These are phyloP conservation scores for Platycercus adscitus DNA, from an alignment of 2,113 vertebrate species.

Conservation along the genomic window DNA sequence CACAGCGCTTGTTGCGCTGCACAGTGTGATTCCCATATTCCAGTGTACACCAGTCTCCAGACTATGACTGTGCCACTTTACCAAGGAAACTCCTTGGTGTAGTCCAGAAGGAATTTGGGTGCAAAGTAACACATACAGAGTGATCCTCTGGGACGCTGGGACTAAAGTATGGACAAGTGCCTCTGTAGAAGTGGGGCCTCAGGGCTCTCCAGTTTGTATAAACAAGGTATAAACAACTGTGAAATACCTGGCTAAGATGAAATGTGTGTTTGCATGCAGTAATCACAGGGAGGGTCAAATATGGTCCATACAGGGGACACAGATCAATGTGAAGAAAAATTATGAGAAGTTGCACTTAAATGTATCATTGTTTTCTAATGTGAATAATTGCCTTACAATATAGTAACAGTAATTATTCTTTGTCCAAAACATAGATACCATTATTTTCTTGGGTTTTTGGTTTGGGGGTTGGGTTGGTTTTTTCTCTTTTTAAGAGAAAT, in stretches of 20 bases:
- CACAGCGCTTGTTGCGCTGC: fast-evolving
- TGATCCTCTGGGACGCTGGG: not conserved
- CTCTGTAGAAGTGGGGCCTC: not conserved
- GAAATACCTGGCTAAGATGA: not conserved
- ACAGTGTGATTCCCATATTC: not conserved
- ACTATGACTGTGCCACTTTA: not conserved
- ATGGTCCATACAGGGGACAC: not conserved
- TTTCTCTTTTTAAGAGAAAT: not conserved
- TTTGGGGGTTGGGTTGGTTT: not conserved
- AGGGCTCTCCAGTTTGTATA: not conserved
- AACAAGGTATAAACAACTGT: not conserved
- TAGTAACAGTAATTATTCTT: not conserved
- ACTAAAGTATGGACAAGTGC: not conserved
- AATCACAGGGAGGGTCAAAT: not conserved
- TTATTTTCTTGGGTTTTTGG: not conserved
- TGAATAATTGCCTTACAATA: not conserved
- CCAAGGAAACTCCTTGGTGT: not conserved
- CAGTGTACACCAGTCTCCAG: not conserved
- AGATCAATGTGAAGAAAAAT: not conserved
- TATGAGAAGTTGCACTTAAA: not conserved
- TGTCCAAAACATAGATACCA: not conserved
- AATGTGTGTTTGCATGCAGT: not conserved
- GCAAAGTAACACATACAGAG: fast-evolving
- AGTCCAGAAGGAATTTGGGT: not conserved
- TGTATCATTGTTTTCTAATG: not conserved